Evolutionary conservation across 2,113 vertebrate species (phyloP).

Genomic region (Mystacornis crossleyi): DNA sequence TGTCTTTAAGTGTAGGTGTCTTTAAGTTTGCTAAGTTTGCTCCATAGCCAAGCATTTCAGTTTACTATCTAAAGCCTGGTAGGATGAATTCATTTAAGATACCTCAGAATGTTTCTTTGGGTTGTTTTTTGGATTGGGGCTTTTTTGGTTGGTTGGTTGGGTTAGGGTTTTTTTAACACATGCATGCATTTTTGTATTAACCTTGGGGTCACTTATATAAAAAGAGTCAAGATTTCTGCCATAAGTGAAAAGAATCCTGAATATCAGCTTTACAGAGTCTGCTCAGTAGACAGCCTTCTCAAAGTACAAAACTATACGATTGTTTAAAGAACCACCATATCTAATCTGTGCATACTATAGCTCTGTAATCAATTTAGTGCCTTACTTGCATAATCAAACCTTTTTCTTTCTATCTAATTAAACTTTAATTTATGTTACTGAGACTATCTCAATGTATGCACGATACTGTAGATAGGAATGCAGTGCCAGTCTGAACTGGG

Average conservation of each 20-base stretch:
- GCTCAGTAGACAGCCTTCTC: not conserved
- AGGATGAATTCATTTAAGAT: rapidly evolving
- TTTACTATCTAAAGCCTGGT: not conserved
- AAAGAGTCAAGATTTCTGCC: not conserved
- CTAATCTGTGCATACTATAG: not conserved
- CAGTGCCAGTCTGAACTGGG: not conserved
- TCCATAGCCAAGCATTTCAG: not conserved
- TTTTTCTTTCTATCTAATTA: not conserved
- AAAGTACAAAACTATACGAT: not conserved
- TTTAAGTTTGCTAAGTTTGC: not conserved
- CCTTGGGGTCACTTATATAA: not conserved
- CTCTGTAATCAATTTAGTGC: not conserved
- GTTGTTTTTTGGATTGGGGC: rapidly evolving
- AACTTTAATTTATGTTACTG: not conserved
- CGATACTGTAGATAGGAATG: not conserved
- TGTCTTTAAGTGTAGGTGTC: not conserved
- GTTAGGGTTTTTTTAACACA: not conserved
- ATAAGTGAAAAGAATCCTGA: not conserved
- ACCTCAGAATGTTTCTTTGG: not conserved
- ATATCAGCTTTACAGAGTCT: not conserved
- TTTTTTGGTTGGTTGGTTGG: not conserved
- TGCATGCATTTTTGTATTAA: not conserved
- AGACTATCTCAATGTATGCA: not conserved
- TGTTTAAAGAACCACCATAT: not conserved
- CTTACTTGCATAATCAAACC: not conserved